These are phyloP conservation scores for Muscicapa comitata DNA, from an alignment of 2,797 vertebrate species.

Conservation along the genomic window DNA sequence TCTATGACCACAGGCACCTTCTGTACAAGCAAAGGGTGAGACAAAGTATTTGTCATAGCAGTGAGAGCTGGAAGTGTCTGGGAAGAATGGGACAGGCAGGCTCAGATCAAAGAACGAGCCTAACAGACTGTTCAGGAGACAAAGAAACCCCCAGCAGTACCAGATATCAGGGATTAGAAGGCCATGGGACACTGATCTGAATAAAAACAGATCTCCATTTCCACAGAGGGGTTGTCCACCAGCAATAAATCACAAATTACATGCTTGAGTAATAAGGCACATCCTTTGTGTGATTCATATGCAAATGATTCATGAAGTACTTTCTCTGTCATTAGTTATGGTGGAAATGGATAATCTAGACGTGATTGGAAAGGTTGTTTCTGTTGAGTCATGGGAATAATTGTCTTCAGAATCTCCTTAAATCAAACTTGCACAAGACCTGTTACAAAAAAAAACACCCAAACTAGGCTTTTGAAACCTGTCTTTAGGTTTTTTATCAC, in stretches of 20 bases:
- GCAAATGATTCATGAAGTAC: conserved; percentile 12
- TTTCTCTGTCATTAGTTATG: not conserved
- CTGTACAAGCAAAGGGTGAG: not conserved
- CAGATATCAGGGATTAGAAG: not conserved
- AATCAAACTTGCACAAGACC: not conserved
- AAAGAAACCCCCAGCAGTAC: not conserved
- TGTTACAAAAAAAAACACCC: not conserved
- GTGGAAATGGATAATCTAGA: not conserved
- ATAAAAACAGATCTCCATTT: not conserved
- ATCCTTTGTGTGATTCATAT: not conserved
- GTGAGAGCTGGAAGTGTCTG: not conserved
- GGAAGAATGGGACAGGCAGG: not conserved
- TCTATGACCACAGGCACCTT: not conserved
- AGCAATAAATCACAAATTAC: not conserved
- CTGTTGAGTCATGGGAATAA: not conserved
- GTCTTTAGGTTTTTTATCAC: not conserved
- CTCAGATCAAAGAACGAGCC: not conserved
- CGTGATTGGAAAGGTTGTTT: not conserved
- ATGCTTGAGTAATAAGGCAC: not conserved
- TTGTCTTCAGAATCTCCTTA: not conserved
- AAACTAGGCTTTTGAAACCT: not conserved
- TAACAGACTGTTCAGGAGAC: not conserved
- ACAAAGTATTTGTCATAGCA: not conserved
- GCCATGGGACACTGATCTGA: not conserved
- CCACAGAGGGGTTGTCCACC: not conserved